Percentiles rank a stretch among this genome's conserved stretches.
These are phyloP conservation scores for Tauraco erythrolophus DNA, from an alignment of 2,113 vertebrate species.

Conservation along the genomic window DNA sequence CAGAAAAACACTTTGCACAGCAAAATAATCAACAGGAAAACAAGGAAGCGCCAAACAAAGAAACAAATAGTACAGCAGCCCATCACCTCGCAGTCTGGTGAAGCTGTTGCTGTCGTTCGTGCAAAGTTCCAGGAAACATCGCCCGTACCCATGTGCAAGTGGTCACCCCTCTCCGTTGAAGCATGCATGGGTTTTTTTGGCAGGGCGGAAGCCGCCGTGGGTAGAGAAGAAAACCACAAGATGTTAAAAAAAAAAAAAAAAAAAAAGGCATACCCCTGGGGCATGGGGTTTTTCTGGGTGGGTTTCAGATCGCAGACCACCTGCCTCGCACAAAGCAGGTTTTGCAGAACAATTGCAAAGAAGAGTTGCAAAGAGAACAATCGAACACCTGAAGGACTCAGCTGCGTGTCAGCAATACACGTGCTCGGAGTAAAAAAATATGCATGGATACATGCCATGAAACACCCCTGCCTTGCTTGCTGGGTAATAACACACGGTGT, in stretches of 20 bases:
- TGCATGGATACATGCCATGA: rapidly evolving
- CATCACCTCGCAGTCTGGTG: rapidly evolving
- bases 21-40: neutral
- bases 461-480: neutral
- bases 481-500: rapidly evolving
- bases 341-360: neutral
- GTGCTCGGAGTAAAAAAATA: neutral
- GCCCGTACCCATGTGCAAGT: neutral
- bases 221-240: slow-evolving; percentile 11
- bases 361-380: neutral
- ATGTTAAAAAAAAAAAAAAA: slow-evolving; percentile 16
- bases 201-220: slow-evolving; percentile 56
- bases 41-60: neutral
- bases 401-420: neutral
- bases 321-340: neutral
- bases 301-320: slow-evolving; percentile 27
- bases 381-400: neutral
- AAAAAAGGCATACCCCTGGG: neutral
- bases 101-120: neutral
- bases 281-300: neutral
- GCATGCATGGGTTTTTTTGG: neutral
- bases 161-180: neutral
- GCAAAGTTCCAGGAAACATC: neutral
- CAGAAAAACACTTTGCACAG: neutral
- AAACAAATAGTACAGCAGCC: neutral